Conservation (phyloP, 35 echinoderm and acorn worm genomes). For the Stichopus chloronotus region DNA sequence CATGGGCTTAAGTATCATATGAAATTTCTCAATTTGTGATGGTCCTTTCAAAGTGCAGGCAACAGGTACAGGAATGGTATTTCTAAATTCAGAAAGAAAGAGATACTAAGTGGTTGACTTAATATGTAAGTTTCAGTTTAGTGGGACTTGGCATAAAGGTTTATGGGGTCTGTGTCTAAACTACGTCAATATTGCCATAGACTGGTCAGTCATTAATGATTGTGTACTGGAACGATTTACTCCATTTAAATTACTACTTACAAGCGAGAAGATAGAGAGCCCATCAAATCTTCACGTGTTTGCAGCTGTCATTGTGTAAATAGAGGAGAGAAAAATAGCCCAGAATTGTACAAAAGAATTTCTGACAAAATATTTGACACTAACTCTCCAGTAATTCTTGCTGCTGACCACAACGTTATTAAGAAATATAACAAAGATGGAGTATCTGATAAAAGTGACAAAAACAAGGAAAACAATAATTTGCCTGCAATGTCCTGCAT, state of each 20-base stretch:
- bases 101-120: no score
- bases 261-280: not conserved
- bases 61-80: no score
- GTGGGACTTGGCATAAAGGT: no score
- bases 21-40: no score
- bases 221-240: constrained; percentile 41
- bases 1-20: no score
- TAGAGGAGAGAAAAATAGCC: not conserved
- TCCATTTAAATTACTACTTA: not conserved
- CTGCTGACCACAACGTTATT: not conserved
- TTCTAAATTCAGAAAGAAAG: no score
- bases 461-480: not conserved
- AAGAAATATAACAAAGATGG: constrained; percentile 13
- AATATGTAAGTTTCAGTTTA: no score
- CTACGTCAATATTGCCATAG: constrained; percentile 15
- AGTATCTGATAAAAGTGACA: not conserved
- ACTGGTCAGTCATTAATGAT: constrained; percentile 55
- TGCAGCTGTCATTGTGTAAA: not conserved
- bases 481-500: not conserved
- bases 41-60: no score
- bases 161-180: no score
- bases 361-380: not conserved
- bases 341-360: constrained; percentile 6
- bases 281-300: not conserved
- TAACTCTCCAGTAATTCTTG: not conserved